Evolutionary conservation across 2,797 vertebrate species (phyloP).

Genomic region (Sebastes nivosus): DNA sequence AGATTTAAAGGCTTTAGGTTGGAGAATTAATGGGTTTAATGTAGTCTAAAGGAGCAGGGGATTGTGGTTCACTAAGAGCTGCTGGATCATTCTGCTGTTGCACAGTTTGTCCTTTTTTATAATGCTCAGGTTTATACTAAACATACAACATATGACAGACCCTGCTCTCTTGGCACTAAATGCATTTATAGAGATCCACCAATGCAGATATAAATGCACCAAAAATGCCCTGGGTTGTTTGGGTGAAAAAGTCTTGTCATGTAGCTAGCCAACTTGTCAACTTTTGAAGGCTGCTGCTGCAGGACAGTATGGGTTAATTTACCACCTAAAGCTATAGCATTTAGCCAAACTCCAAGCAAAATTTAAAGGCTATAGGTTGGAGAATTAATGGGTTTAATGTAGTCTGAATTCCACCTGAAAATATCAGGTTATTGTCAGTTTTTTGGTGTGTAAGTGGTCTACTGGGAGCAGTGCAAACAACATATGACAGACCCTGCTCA

Average conservation of each 20-base stretch:
- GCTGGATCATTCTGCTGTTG: background rate
- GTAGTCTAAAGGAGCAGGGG: background rate
- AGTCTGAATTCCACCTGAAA: no score
- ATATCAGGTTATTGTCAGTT: no score
- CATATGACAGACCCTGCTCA: background rate
- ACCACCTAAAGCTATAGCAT: background rate
- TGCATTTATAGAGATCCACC: background rate
- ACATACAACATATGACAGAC: background rate
- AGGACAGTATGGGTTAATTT: no score
- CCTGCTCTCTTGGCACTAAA: background rate
- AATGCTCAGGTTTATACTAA: background rate
- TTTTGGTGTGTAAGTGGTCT: no score
- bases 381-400: no score
- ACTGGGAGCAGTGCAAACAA: background rate
- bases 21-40: conserved; percentile 34
- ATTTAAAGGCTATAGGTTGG: no score
- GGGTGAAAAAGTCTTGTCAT: background rate
- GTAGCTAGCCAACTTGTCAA: background rate
- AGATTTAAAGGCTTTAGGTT: conserved; percentile 23
- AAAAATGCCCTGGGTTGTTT: background rate
- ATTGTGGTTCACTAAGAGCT: background rate
- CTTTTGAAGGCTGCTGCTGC: background rate
- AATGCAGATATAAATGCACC: background rate
- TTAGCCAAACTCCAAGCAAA: no score
- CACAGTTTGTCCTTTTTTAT: background rate